Evolutionary conservation across 1,140 invertebrate species (phyloP).

Genomic region (Drosophila kikkawai): DNA sequence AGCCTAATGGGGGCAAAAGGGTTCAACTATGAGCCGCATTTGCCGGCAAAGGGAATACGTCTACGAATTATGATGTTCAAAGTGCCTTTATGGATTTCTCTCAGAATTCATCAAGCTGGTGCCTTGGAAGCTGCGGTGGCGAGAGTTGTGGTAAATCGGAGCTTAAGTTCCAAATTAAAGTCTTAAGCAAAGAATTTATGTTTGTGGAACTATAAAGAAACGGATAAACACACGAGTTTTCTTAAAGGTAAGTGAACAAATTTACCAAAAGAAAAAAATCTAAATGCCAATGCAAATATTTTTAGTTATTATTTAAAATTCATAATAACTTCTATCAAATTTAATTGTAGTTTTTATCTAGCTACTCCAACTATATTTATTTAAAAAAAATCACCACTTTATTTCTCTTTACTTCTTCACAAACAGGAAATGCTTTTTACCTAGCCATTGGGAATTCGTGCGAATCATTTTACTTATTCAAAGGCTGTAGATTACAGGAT

Average conservation of each 20-base stretch:
- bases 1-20: slow-evolving; percentile 37
- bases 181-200: background rate
- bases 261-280: no score
- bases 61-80: slow-evolving; percentile 37
- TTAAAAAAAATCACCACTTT: background rate
- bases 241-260: no score
- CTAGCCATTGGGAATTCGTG: background rate
- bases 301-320: background rate
- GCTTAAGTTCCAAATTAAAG: background rate
- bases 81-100: background rate
- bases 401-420: background rate
- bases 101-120: background rate
- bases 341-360: background rate
- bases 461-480: slow-evolving; percentile 18
- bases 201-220: background rate
- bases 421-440: background rate
- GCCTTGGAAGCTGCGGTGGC: background rate
- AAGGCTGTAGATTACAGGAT: background rate
- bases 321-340: background rate
- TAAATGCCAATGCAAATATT: background rate
- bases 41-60: slow-evolving; percentile 33
- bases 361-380: background rate
- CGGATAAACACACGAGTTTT: no score
- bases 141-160: background rate
- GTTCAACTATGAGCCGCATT: slow-evolving; percentile 16